Percentiles rank a stretch among this genome's conserved stretches.
phyloP scores from a whole-genome alignment of 2,113 vertebrate species.

The Corythoichthys intestinalis region DNA sequence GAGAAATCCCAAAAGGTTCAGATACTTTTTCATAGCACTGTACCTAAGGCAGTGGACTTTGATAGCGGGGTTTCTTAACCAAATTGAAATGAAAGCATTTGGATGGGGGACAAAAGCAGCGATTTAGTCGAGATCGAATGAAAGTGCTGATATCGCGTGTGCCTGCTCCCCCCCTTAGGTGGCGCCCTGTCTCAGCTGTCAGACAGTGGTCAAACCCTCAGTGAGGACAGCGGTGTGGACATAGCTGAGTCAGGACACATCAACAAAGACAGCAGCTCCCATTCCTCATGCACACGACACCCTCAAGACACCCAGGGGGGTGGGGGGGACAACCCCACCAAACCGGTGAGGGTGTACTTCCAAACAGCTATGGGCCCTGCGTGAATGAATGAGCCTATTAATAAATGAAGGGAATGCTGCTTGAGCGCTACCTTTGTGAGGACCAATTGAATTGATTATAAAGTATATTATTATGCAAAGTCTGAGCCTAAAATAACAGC shows the following conservation, averaged over 20 bases:
- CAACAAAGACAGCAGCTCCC: constrained; percentile 77
- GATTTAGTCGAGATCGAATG: background rate
- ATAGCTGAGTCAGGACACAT: constrained; percentile 82
- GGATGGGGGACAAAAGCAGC: background rate
- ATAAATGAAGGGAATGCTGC: background rate
- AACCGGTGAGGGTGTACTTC: constrained; percentile 81
- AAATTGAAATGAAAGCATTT: background rate
- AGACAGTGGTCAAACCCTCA: constrained; percentile 93
- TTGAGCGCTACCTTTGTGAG: constrained; percentile 28
- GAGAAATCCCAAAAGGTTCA: too few species aligned
- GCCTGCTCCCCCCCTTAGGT: constrained; percentile 63
- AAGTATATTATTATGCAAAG: background rate
- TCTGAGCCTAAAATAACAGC: background rate
- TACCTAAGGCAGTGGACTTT: too few species aligned
- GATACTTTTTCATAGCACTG: too few species aligned
- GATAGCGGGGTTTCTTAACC: background rate
- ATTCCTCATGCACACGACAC: constrained; percentile 71
- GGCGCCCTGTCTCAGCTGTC: constrained; percentile 91
- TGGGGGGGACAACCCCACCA: constrained; percentile 65
- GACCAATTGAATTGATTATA: constrained; percentile 5
- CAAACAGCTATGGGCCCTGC: constrained; percentile 7
- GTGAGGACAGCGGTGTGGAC: constrained; percentile 97
- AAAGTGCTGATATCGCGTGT: constrained; percentile 3
- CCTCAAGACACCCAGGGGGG: constrained; percentile 65
- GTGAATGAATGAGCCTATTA: constrained; percentile 12